Conservation (phyloP, 2,888 invertebrate genomes). For the Drosophila quasianomalipes region DNA sequence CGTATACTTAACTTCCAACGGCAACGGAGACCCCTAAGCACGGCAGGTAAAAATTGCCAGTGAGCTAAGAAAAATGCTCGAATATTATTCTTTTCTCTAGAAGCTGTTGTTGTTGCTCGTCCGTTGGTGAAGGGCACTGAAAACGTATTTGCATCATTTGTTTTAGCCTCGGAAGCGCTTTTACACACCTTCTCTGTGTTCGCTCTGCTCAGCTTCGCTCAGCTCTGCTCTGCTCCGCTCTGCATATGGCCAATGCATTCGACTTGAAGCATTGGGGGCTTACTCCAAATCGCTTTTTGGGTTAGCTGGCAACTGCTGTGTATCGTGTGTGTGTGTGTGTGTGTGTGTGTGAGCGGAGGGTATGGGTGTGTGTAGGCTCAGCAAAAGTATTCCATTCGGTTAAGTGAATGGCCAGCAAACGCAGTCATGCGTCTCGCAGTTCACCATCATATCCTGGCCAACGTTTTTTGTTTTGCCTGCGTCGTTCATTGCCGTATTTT, state of each 20-base stretch:
- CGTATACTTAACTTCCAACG: conserved; percentile 78
- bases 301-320: not conserved
- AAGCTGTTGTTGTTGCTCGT: not conserved
- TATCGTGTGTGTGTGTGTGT: not conserved
- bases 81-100: conserved; percentile 52
- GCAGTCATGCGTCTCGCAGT: conserved; percentile 51
- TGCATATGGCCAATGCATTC: conserved; percentile 47
- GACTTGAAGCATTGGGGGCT: conserved; percentile 5
- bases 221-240: not conserved
- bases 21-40: conserved; percentile 44
- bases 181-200: conserved; percentile 24
- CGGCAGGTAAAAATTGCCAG: conserved; percentile 61
- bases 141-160: conserved; percentile 82
- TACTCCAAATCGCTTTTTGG: conserved; percentile 33
- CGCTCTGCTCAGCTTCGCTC: conserved; percentile 2
- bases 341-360: not conserved
- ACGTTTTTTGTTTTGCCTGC: conserved; percentile 48
- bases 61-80: conserved; percentile 65
- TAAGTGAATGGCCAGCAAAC: conserved; percentile 43
- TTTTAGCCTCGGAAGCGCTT: conserved; percentile 61
- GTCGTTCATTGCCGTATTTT: conserved; percentile 55
- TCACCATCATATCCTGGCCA: conserved; percentile 16
- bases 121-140: conserved; percentile 14
- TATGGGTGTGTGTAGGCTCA: conserved; percentile 11
- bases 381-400: conserved; percentile 24